Percentiles rank a stretch among this genome's conserved stretches.
Evolutionary conservation across 2,113 vertebrate species (phyloP).

Genomic region (Hippopotamus amphibius): DNA sequence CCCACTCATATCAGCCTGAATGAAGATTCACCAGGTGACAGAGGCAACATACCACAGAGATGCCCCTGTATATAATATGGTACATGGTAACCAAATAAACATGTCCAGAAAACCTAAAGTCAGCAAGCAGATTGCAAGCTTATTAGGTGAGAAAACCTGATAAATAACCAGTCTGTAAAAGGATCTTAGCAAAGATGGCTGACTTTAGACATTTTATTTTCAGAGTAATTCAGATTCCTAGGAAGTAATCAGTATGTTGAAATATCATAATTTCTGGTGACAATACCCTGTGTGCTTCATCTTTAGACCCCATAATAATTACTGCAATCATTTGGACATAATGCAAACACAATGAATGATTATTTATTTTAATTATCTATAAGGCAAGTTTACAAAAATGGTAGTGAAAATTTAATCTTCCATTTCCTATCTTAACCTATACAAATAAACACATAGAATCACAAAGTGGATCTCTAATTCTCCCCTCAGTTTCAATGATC

Average conservation of each 20-base stretch:
- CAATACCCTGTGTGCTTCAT: background rate
- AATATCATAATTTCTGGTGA: background rate
- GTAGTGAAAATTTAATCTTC: background rate
- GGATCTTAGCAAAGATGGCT: background rate
- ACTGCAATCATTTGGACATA: background rate
- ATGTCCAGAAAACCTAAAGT: background rate
- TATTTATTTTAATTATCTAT: background rate
- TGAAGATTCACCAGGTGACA: background rate
- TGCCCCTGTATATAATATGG: background rate
- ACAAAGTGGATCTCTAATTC: slow-evolving; percentile 39
- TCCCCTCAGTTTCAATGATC: background rate
- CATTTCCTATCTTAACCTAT: background rate
- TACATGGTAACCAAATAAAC: background rate
- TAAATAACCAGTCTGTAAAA: background rate
- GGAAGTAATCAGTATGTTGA: background rate
- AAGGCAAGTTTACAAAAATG: background rate
- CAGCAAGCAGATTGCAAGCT: background rate
- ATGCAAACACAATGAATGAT: background rate
- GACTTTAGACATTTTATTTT: background rate
- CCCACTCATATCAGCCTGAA: background rate
- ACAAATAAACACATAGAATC: background rate
- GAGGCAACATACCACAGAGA: background rate
- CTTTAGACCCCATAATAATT: background rate
- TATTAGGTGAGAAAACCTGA: background rate
- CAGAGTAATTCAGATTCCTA: background rate